Percentiles rank a stretch among this genome's conserved stretches.
Conservation (phyloP, 2,113 vertebrate genomes). For the Tachycineta bicolor region DNA sequence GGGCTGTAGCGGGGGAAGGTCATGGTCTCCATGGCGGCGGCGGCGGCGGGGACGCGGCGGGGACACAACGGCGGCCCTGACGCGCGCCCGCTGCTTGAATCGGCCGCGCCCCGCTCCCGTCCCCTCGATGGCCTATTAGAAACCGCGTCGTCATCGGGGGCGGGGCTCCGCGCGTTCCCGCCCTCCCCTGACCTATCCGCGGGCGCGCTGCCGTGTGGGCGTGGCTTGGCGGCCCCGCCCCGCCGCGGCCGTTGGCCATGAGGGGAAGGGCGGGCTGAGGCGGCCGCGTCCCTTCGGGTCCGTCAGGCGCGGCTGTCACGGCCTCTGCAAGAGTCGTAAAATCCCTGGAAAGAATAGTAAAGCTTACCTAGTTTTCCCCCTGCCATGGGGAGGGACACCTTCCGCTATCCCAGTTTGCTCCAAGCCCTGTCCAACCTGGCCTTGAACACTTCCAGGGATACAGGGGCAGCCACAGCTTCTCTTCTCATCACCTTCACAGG, state of each 20-base stretch:
- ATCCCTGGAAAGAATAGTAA: not conserved
- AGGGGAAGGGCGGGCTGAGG: not conserved
- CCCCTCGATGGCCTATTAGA: rapidly evolving
- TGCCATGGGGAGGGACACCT: not conserved
- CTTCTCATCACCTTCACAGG: not conserved
- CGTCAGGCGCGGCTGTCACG: rapidly evolving
- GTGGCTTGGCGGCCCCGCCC: rapidly evolving
- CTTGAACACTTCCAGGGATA: not conserved
- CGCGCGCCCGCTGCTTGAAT: not conserved
- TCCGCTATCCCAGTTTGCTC: too few relatives aligned
- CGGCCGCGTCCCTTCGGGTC: rapidly evolving
- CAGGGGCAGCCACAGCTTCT: not conserved
- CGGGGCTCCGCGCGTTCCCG: rapidly evolving
- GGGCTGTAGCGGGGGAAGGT: constrained; percentile 76
- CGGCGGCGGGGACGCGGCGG: too few relatives aligned
- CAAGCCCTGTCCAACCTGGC: not conserved
- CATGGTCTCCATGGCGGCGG: not conserved
- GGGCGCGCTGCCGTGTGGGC: not conserved
- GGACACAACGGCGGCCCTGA: rapidly evolving
- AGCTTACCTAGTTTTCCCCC: not conserved
- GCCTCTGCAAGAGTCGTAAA: not conserved
- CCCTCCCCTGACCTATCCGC: not conserved
- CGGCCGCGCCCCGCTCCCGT: rapidly evolving
- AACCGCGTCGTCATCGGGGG: rapidly evolving
- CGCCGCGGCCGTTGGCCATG: not conserved